Conservation (phyloP, 2,113 vertebrate genomes). For the Pionites leucogaster region DNA sequence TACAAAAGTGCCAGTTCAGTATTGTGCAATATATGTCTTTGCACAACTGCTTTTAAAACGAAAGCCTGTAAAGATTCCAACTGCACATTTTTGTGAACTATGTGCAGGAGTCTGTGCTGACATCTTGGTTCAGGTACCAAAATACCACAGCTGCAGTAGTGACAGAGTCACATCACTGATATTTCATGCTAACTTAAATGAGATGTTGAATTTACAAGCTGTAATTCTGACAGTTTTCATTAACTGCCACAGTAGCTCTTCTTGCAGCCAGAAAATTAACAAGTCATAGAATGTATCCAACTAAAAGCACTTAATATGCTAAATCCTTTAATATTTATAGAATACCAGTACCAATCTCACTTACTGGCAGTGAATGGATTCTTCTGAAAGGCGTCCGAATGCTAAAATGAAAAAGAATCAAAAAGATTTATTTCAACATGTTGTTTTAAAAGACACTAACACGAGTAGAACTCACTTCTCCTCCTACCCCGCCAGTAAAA, state of each 20-base stretch:
- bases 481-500: neutral
- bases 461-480: accelerated
- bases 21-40: accelerated
- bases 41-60: neutral
- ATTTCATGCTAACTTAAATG: neutral
- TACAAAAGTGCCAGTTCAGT: neutral
- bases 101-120: neutral
- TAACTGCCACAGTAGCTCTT: neutral
- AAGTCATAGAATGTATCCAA: neutral
- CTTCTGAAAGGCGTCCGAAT: conserved; percentile 70
- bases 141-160: neutral
- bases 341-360: neutral
- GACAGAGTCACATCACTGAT: neutral
- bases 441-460: neutral
- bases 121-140: neutral
- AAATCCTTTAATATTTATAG: neutral
- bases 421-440: neutral
- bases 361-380: conserved; percentile 77
- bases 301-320: neutral
- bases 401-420: conserved; percentile 42
- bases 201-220: neutral
- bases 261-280: neutral
- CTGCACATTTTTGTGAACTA: accelerated
- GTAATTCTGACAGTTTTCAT: neutral
- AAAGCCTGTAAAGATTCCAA: neutral